These are phyloP conservation scores for Myotis davidii DNA, from an alignment of 2,113 vertebrate species.

Conservation along the genomic window DNA sequence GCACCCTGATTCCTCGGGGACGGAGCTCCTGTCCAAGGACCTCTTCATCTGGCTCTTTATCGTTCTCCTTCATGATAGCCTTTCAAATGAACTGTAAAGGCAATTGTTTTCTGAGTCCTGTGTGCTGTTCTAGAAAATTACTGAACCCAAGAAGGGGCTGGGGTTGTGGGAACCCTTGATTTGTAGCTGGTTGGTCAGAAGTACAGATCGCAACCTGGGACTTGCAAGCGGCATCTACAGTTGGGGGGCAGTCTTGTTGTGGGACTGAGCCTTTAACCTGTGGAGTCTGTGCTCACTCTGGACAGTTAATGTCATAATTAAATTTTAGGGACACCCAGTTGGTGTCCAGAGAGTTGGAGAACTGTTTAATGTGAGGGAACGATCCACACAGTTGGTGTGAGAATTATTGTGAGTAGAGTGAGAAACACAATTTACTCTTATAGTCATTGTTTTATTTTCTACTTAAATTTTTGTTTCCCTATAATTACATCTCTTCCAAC, in stretches of 20 bases:
- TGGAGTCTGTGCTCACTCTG: background rate
- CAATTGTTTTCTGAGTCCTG: background rate
- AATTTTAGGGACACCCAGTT: background rate
- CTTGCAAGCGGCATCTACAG: background rate
- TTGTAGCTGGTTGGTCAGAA: background rate
- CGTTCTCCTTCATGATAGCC: background rate
- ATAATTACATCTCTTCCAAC: background rate
- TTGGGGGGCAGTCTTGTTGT: background rate
- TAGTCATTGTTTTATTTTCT: background rate
- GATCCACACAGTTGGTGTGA: background rate
- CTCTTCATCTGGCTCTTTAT: background rate
- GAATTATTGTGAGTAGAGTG: background rate
- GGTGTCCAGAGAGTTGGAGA: background rate
- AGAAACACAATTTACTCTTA: background rate
- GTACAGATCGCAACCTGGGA: background rate
- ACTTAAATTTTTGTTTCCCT: background rate
- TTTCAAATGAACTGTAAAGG: background rate
- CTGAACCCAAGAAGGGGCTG: background rate
- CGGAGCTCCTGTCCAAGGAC: background rate
- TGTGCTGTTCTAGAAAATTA: background rate
- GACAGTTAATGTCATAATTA: background rate
- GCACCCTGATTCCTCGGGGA: background rate
- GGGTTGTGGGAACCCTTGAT: background rate
- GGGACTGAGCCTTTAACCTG: background rate
- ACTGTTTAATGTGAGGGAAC: background rate